These are phyloP conservation scores for Calameuta idolon DNA, from an alignment of 2,888 invertebrate genomes.

Conservation along the genomic window DNA sequence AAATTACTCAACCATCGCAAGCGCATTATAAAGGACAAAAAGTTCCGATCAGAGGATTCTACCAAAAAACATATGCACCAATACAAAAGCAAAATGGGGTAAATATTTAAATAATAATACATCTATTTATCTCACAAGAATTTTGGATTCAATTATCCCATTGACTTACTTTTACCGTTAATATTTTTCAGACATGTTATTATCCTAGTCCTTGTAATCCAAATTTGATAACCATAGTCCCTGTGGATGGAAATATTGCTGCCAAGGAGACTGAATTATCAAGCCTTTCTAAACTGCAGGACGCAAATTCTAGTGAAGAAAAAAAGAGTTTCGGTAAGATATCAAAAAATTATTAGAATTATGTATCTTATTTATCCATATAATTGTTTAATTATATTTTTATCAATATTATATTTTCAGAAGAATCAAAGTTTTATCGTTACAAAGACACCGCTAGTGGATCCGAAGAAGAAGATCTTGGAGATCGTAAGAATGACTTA, in stretches of 20 bases:
- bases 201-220: conserved; percentile 62
- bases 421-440: conserved; percentile 68
- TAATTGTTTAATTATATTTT: background rate
- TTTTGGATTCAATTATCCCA: background rate
- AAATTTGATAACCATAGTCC: conserved; percentile 69
- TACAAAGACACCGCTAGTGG: conserved; percentile 67
- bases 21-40: conserved; percentile 40
- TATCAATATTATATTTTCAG: conserved; percentile 34
- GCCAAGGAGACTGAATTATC: background rate
- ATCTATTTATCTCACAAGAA: background rate
- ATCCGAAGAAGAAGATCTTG: conserved; percentile 60
- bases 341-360: background rate
- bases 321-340: background rate
- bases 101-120: conserved; percentile 21
- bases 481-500: conserved; percentile 35
- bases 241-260: conserved; percentile 57
- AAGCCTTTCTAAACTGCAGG: background rate
- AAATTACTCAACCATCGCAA: background rate
- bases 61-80: conserved; percentile 33
- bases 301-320: conserved; percentile 4
- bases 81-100: conserved; percentile 52
- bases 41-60: conserved; percentile 37
- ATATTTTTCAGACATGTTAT: conserved; percentile 47
- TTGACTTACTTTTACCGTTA: background rate
- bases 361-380: background rate